Conservation (phyloP, 2,888 invertebrate genomes). For the Arrhopalites spinosus region DNA sequence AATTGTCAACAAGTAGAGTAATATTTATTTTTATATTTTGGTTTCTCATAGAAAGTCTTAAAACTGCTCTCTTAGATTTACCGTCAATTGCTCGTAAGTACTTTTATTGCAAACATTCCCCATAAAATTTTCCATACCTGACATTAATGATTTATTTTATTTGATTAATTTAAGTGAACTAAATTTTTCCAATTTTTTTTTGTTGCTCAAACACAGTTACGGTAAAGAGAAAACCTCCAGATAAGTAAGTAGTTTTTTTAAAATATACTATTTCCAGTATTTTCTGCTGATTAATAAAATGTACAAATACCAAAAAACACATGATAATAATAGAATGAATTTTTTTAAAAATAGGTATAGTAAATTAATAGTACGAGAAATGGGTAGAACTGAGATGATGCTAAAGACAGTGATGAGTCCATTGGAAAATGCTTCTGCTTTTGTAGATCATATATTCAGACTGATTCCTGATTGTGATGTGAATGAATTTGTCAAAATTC, state of each 20-base stretch:
- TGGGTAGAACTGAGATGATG: conserved; percentile 98
- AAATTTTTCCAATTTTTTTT: too few species aligned
- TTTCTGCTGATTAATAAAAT: neutral
- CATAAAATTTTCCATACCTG: too few species aligned
- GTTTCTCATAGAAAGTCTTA: conserved; percentile 85
- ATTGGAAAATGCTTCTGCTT: conserved; percentile 74
- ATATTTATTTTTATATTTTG: too few species aligned
- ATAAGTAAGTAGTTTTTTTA: conserved; percentile 67
- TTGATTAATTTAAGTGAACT: too few species aligned
- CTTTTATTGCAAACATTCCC: too few species aligned
- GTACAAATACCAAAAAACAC: neutral
- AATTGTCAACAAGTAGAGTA: too few species aligned
- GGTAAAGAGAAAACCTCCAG: conserved; percentile 85
- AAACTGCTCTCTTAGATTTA: conserved; percentile 89
- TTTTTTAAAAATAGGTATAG: conserved; percentile 62
- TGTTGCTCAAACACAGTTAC: too few species aligned
- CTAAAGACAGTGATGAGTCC: conserved; percentile 98
- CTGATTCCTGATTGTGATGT: conserved; percentile 86
- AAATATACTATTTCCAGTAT: too few species aligned
- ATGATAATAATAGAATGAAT: too few species aligned
- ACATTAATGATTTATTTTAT: too few species aligned
- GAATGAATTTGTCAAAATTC: conserved; percentile 88
- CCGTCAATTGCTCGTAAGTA: conserved; percentile 92
- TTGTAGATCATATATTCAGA: conserved; percentile 87
- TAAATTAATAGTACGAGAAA: conserved; percentile 78